Evolutionary conservation across 2,113 vertebrate genomes (phyloP).

Genomic region (Gavialis gangeticus): DNA sequence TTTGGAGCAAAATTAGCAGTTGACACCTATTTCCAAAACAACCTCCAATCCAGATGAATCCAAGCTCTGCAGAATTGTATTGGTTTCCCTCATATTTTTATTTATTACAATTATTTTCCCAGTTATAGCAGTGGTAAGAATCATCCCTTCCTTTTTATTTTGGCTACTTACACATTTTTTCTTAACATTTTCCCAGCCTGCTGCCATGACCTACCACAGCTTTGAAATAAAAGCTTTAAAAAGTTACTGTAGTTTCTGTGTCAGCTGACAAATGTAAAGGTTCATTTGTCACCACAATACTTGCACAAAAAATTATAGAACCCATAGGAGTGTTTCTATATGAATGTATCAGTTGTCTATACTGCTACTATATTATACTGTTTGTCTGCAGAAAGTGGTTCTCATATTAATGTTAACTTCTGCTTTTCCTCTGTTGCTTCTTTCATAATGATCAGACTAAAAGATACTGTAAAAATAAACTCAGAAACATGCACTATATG

Average conservation of each 20-base stretch:
- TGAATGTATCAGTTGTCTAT: neutral
- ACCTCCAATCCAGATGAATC: neutral
- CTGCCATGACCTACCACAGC: neutral
- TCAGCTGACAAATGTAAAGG: conserved; percentile 19
- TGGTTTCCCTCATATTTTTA: neutral
- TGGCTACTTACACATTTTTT: conserved; percentile 28
- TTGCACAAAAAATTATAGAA: neutral
- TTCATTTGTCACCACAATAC: neutral
- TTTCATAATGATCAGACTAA: neutral
- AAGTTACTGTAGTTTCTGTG: conserved; percentile 12
- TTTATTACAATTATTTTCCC: neutral
- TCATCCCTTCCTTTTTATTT: conserved; percentile 2
- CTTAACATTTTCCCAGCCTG: conserved; percentile 19
- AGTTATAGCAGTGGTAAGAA: neutral
- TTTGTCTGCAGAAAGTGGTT: neutral
- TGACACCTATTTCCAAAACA: neutral
- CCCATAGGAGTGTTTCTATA: neutral
- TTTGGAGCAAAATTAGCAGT: neutral
- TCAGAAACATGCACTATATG: neutral
- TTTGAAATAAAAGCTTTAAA: conserved; percentile 43
- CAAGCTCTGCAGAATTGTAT: neutral
- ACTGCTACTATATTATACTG: neutral
- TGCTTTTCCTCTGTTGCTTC: conserved; percentile 12
- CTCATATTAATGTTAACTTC: neutral
- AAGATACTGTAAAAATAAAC: neutral